Evolutionary conservation across 2,888 invertebrate species (phyloP).

Genomic region (Sylvicola cinctus): DNA sequence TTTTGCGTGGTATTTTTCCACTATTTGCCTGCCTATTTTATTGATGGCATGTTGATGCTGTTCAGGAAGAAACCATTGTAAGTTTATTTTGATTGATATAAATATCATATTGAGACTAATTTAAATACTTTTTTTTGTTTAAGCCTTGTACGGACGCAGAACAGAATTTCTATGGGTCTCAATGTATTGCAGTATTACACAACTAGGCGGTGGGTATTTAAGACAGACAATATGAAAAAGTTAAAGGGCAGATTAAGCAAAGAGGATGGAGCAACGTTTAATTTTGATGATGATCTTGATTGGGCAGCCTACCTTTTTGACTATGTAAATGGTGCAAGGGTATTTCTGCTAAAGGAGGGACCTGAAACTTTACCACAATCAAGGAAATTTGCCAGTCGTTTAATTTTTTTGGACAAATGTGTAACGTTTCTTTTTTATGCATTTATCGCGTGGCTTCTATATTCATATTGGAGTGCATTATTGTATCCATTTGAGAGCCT

Average conservation of each 20-base stretch:
- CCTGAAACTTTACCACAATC: slow-evolving; percentile 54
- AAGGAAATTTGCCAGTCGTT: slow-evolving; percentile 19
- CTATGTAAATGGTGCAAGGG: slow-evolving; percentile 66
- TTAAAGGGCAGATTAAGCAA: slow-evolving; percentile 30
- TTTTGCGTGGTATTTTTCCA: slow-evolving; percentile 50
- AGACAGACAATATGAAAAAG: slow-evolving; percentile 34
- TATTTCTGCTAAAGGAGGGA: slow-evolving; percentile 68
- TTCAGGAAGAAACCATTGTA: slow-evolving; percentile 60
- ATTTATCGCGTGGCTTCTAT: slow-evolving; percentile 19
- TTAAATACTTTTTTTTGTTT: slow-evolving; percentile 9
- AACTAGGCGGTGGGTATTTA: slow-evolving; percentile 58
- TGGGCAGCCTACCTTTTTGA: slow-evolving; percentile 43
- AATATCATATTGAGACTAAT: neutral
- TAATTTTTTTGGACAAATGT: slow-evolving; percentile 30
- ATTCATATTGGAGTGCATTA: slow-evolving; percentile 18
- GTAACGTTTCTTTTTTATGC: slow-evolving; percentile 15
- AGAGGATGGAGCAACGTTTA: slow-evolving; percentile 38
- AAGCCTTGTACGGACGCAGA: slow-evolving; percentile 38
- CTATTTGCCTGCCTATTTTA: slow-evolving; percentile 52
- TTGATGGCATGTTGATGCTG: slow-evolving; percentile 45
- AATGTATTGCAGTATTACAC: slow-evolving; percentile 56
- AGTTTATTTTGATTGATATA: slow-evolving; percentile 19
- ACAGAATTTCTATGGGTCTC: slow-evolving; percentile 33
- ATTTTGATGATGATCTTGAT: slow-evolving; percentile 28
- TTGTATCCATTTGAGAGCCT: slow-evolving; percentile 10